Percentiles rank a stretch among this genome's conserved stretches.
These are phyloP conservation scores for Tetramorium parvispinum DNA, from an alignment of 1,140 invertebrate genomes.

Conservation along the genomic window DNA sequence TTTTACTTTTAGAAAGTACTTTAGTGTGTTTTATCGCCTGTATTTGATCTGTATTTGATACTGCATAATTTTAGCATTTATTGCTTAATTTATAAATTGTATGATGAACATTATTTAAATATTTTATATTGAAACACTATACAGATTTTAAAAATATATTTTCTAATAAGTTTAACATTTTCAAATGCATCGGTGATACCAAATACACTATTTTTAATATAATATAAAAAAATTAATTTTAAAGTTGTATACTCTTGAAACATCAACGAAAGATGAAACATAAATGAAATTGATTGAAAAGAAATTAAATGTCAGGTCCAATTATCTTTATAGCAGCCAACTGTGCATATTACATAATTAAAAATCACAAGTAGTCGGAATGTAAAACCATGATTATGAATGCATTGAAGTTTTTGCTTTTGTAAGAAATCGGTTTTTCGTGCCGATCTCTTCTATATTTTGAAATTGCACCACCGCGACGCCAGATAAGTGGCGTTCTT, in stretches of 20 bases:
- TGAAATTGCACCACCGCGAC: conserved; percentile 57
- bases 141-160: neutral
- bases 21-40: neutral
- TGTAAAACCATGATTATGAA: neutral
- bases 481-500: conserved; percentile 69
- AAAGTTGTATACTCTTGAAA: neutral
- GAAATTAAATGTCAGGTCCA: neutral
- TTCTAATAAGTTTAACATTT: neutral
- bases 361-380: neutral
- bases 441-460: conserved; percentile 58
- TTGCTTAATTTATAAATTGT: neutral
- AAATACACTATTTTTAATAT: neutral
- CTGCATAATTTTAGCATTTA: neutral
- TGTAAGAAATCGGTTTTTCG: conserved; percentile 35
- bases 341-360: neutral
- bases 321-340: neutral
- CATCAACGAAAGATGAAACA: neutral
- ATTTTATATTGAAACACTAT: neutral
- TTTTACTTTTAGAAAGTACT: neutral
- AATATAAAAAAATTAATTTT: neutral
- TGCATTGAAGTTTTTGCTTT: neutral
- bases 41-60: neutral
- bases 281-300: neutral
- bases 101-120: neutral
- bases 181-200: neutral